These are phyloP conservation scores for Pungitius pungitius DNA, from an alignment of 2,113 vertebrate genomes.

Conservation along the genomic window DNA sequence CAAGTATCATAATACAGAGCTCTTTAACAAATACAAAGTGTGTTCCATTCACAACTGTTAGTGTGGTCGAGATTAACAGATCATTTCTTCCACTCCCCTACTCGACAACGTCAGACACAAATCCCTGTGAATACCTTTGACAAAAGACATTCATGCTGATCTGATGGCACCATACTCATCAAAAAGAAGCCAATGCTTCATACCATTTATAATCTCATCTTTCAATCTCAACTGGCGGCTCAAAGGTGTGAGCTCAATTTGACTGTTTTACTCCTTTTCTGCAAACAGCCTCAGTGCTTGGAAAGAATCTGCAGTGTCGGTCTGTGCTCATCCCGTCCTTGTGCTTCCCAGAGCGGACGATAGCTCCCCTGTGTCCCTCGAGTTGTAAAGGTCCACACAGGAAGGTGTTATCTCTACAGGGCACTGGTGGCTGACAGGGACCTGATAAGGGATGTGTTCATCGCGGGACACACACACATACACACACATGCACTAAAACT, in stretches of 20 bases:
- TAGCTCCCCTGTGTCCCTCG: background rate
- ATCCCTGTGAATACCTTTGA: background rate
- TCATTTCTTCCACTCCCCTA: background rate
- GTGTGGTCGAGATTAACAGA: background rate
- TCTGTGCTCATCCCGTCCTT: background rate
- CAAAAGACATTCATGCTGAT: background rate
- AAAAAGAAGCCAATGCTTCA: background rate
- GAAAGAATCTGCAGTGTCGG: background rate
- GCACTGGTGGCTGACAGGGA: constrained; percentile 49
- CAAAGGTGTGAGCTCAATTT: background rate
- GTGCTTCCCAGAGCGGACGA: background rate
- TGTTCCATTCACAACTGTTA: background rate
- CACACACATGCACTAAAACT: background rate
- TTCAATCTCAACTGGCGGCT: background rate
- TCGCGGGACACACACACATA: constrained; percentile 1
- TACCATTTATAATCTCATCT: background rate
- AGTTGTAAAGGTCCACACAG: constrained; percentile 13
- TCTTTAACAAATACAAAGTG: background rate
- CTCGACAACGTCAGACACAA: background rate
- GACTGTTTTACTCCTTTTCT: background rate
- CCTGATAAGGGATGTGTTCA: constrained; percentile 57
- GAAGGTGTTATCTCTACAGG: constrained; percentile 73
- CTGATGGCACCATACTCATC: background rate
- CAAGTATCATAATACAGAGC: background rate
- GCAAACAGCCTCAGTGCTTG: background rate